Evolutionary conservation across 2,888 invertebrate genomes (phyloP).

Genomic region (Campoplex nolae): DNA sequence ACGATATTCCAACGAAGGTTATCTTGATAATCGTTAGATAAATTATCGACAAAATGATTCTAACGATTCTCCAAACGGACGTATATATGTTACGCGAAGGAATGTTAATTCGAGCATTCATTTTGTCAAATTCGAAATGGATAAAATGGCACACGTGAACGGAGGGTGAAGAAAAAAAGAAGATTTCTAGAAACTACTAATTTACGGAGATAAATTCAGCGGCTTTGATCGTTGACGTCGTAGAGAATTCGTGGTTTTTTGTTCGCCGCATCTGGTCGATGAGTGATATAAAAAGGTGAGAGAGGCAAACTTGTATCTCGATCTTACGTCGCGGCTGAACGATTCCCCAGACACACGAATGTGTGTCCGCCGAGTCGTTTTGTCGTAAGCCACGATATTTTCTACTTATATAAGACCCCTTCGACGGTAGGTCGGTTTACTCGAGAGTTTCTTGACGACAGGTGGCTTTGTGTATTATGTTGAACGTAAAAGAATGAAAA

Average conservation of each 20-base stretch:
- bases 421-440: constrained; percentile 67
- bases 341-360: constrained; percentile 46
- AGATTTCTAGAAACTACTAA: background rate
- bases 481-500: constrained; percentile 65
- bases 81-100: background rate
- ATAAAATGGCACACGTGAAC: background rate
- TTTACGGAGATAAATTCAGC: background rate
- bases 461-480: constrained; percentile 58
- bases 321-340: constrained; percentile 41
- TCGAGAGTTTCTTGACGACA: constrained; percentile 51
- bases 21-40: background rate
- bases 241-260: background rate
- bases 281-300: constrained; percentile 27
- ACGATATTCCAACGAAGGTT: background rate
- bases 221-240: constrained; percentile 13
- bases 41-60: background rate
- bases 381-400: constrained; percentile 62
- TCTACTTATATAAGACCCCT: constrained; percentile 75
- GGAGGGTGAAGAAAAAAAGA: background rate
- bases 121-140: constrained; percentile 4
- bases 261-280: constrained; percentile 31
- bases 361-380: constrained; percentile 43
- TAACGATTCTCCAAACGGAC: too few species aligned
- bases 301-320: constrained; percentile 50
- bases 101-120: background rate